Base-by-base conservation (phyloP, 64 coral and sea anemone species). In the Pachyseris speciosa region DNA sequence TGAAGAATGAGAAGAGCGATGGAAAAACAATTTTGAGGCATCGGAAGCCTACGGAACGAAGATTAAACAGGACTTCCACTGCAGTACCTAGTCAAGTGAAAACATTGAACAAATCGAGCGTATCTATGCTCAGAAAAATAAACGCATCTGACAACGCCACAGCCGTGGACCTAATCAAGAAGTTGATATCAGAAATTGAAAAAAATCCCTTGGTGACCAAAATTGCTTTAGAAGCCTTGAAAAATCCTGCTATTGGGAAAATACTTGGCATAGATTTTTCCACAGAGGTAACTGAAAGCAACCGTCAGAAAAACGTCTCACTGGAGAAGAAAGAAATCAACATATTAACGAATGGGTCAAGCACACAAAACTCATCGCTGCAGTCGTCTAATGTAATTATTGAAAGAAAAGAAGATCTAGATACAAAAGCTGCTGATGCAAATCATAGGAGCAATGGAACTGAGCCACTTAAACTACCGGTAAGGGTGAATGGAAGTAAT, bases 221-320 rank as follows among this genome's bases (percentile, higher is more conserved):
- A 58, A 92, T 84, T 73, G 89, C 78, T 2, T 4, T 74, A 16
- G 41, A 92, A 30, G 89, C 89, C 11, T 32, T 92, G 19, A 84
- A 53, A 57, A 84, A 75, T 60, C 89, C 89, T 36, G 37, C 36
- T 25, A 55, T 92, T 28, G 66, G 51, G 26, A 75, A 55, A 75
- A 7, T 88, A 30, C 43, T 88, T 72, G 86, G 86, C 4, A 92
- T 86, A n/a, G 38, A 74, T 42, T 39, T 67, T 9, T 73, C 67
- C 30, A 42, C 3, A 11, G 38, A 79, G 1, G 37, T 58, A 22
- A 22, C 67, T 22, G 64, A 50, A 22, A 73, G 63, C 12, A 49
- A 40, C 31, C n/a, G n/a, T n/a, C 12, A 84, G 22, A 36, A 66
- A 92, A 26, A 47, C 10, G 8, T 61, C 8, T 59, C 36, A 36